Percentiles rank a stretch among this genome's conserved stretches.
Conservation (phyloP, 2,888 invertebrate species). For the Timema podura region DNA sequence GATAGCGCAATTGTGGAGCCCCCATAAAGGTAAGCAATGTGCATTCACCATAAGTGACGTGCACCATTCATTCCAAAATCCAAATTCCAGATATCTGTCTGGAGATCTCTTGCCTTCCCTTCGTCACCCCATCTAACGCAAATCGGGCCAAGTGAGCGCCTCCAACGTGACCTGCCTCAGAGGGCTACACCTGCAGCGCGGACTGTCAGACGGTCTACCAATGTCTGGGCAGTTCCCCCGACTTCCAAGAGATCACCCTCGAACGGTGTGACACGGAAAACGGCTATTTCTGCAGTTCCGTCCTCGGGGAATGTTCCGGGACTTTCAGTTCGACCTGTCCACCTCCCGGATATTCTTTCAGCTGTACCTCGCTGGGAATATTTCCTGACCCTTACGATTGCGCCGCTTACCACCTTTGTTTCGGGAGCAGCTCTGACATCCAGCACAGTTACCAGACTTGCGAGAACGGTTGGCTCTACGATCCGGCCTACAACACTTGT, state of each 20-base stretch:
- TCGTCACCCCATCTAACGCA: too few relatives aligned
- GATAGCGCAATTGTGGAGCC: too few relatives aligned
- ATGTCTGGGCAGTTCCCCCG: background rate
- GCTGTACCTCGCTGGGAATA: slow-evolving; percentile 1
- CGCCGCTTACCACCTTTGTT: slow-evolving; percentile 7
- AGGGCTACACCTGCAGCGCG: background rate
- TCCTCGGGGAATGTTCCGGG: slow-evolving; percentile 4
- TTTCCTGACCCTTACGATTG: slow-evolving; percentile 13
- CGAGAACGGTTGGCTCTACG: slow-evolving; percentile 14
- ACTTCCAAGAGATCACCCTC: slow-evolving; percentile 3
- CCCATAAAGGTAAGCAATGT: too few relatives aligned
- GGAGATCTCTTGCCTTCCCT: too few relatives aligned
- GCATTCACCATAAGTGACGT: too few relatives aligned
- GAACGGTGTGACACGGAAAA: background rate
- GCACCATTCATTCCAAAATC: too few relatives aligned
- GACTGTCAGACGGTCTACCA: slow-evolving; percentile 14
- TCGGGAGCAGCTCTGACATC: background rate
- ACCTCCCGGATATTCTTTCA: background rate
- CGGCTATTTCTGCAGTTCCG: slow-evolving; percentile 2
- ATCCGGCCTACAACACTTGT: background rate
- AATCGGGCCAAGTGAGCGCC: too few relatives aligned
- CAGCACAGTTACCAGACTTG: background rate
- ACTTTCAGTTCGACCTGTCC: slow-evolving; percentile 10
- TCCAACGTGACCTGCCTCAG: background rate
- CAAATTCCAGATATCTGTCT: too few relatives aligned